Percentiles rank a stretch among this genome's conserved stretches.
Evolutionary conservation across 2,113 vertebrate species (phyloP).

Genomic region (Lanius ludovicianus): DNA sequence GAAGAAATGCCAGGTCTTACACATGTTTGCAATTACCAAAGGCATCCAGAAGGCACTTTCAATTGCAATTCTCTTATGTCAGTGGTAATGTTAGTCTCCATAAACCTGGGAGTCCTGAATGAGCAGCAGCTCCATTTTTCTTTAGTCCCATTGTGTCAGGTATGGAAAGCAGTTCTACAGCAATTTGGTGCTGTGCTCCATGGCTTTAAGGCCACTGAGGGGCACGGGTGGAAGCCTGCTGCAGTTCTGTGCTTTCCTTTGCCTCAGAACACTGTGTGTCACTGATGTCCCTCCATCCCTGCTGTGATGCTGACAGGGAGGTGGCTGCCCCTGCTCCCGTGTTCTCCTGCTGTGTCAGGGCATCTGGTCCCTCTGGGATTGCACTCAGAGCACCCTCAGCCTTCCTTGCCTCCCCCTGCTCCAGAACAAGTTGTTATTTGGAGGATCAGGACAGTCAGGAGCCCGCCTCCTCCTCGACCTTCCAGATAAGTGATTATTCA

Average conservation of each 20-base stretch:
- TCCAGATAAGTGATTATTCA: not conserved
- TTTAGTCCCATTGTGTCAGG: not conserved
- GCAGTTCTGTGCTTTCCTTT: rapidly evolving
- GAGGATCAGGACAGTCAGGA: not conserved
- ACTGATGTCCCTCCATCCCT: not conserved
- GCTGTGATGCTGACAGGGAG: not conserved
- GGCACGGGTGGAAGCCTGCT: not conserved
- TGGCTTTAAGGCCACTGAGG: not conserved
- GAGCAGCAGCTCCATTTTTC: not conserved
- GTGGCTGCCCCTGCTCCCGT: not conserved
- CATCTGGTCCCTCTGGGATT: not conserved
- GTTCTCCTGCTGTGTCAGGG: not conserved
- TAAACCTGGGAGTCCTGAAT: not conserved
- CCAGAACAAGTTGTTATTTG: not conserved
- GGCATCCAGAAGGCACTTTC: slow-evolving; percentile 33
- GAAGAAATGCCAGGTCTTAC: slow-evolving; percentile 58
- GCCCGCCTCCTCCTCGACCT: not conserved
- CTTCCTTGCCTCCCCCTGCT: not conserved
- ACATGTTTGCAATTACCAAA: slow-evolving; percentile 62
- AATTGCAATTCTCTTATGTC: slow-evolving; percentile 54
- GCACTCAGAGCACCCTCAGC: not conserved
- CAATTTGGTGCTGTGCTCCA: not conserved
- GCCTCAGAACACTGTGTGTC: not conserved
- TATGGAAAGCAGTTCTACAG: not conserved
- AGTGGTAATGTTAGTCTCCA: not conserved